phyloP scores from a whole-genome alignment of 1,140 invertebrate genomes.

The Eupeodes corollae region DNA sequence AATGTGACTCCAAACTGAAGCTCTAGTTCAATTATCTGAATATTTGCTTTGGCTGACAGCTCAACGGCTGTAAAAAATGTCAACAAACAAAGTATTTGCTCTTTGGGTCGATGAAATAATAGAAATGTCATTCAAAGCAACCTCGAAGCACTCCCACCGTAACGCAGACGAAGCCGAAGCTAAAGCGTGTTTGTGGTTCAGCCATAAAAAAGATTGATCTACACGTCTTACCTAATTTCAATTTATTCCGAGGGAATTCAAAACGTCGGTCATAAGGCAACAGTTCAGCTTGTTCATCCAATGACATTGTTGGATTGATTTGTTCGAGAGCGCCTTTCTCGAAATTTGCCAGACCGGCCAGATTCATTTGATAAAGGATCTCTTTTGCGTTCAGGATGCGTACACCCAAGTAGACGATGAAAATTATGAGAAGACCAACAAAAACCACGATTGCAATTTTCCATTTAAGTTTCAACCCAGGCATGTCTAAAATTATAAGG shows the following conservation, averaged over 20 bases:
- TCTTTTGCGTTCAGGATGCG: constrained; percentile 37
- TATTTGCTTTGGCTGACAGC: no score
- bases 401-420: constrained; percentile 39
- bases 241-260: constrained; percentile 77
- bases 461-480: constrained; percentile 19
- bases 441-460: constrained; percentile 36
- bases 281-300: constrained; percentile 84
- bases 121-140: no score
- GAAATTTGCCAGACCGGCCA: constrained; percentile 60
- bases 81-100: no score
- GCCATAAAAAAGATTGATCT: no score
- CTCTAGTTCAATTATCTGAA: no score
- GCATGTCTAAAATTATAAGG: constrained; percentile 17
- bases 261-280: constrained; percentile 77
- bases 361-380: constrained; percentile 38
- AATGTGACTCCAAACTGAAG: no score
- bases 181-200: no score
- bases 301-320: constrained; percentile 75
- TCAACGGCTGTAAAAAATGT: no score
- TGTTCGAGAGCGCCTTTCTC: constrained; percentile 66
- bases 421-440: constrained; percentile 40
- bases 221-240: constrained; percentile 81
- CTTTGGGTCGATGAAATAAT: no score
- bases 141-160: no score
- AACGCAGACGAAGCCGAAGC: no score